Evolutionary conservation across 2,113 vertebrate species (phyloP).

Genomic region (Pantherophis guttatus): DNA sequence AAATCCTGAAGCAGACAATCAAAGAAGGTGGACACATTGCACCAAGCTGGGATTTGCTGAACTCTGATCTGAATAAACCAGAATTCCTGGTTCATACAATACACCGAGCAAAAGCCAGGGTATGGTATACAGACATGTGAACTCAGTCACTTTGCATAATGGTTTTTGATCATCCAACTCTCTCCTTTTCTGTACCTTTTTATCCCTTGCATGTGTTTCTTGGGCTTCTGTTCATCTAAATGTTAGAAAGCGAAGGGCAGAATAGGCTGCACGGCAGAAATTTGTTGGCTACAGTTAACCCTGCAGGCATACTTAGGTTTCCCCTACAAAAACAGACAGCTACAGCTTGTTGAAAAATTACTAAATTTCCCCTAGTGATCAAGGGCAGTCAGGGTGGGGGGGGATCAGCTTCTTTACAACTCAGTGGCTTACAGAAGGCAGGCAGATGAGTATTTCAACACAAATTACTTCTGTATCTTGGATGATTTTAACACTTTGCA

Average conservation of each 20-base stretch:
- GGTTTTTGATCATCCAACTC: not conserved
- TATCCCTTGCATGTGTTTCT: not conserved
- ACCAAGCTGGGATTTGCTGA: not conserved
- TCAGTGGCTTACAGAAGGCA: conserved; percentile 9
- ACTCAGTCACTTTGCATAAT: not conserved
- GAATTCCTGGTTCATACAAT: not conserved
- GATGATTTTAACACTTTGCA: not conserved
- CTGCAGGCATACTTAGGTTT: not conserved
- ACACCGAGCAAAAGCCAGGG: not conserved
- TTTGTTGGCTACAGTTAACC: conserved; percentile 24
- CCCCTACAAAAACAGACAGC: not conserved
- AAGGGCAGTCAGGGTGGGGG: not conserved
- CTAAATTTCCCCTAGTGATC: not conserved
- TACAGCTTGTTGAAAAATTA: conserved; percentile 5
- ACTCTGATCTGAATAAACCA: not conserved
- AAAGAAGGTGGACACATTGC: not conserved
- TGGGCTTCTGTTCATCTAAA: not conserved
- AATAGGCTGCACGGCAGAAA: not conserved
- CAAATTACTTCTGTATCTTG: conserved; percentile 23
- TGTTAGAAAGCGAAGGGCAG: conserved; percentile 17
- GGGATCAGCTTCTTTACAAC: conserved; percentile 18
- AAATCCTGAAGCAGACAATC: conserved; percentile 18
- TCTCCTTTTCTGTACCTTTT: not conserved
- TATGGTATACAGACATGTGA: not conserved
- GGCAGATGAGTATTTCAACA: not conserved